A percentile compares a stretch with the other conserved stretches of the same genome.
Evolutionary conservation across 2,797 vertebrate genomes (phyloP).

Genomic region (Prunella strophiata): DNA sequence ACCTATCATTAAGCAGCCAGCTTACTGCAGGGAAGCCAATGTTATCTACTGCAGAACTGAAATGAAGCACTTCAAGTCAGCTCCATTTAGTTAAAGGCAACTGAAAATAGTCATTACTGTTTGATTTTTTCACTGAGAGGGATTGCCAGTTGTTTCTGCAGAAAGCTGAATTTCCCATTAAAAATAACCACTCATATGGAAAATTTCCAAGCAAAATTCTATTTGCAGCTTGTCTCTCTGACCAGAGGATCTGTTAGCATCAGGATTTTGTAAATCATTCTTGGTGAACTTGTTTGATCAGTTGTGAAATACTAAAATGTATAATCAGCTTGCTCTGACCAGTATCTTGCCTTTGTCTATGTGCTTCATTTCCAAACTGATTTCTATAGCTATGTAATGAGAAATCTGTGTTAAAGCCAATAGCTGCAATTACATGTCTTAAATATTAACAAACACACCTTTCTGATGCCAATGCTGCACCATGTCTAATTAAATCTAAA

Average conservation of each 20-base stretch:
- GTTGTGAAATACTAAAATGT: neutral
- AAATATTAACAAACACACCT: neutral
- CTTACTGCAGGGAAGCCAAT: neutral
- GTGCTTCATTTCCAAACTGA: neutral
- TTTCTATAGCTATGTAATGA: neutral
- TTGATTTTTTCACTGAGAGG: neutral
- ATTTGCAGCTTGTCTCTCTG: neutral
- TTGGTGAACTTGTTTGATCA: neutral
- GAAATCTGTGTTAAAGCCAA: neutral
- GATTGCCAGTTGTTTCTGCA: neutral
- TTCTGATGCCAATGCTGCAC: neutral
- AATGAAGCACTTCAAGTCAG: neutral
- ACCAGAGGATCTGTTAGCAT: neutral
- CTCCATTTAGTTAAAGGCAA: neutral
- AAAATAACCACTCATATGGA: neutral
- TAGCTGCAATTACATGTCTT: neutral
- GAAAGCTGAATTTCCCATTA: constrained; percentile 1
- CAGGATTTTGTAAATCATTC: neutral
- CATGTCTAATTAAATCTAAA: neutral
- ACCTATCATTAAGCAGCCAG: neutral
- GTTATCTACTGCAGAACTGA: neutral
- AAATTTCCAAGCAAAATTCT: neutral
- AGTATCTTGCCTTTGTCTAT: neutral
- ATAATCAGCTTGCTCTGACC: neutral
- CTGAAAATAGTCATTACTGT: neutral